Base-by-base conservation (phyloP, 2,888 invertebrate genomes). In the Caenorhabditis sp. region DNA sequence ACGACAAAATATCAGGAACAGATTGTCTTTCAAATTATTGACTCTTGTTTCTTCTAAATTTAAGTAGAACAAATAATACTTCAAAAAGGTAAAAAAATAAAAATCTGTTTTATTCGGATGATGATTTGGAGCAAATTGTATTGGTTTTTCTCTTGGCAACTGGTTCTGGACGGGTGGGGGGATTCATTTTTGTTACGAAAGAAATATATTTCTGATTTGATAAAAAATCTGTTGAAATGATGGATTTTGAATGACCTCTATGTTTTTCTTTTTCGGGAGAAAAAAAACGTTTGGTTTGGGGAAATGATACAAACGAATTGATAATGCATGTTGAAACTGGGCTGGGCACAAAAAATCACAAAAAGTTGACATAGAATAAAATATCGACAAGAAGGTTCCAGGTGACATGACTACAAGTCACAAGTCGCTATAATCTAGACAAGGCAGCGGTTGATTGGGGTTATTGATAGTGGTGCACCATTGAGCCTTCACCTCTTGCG, bases 401-500 rank as follows among this genome's bases (percentile, higher is more conserved):
- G 13, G n/a, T n/a, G n/a, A n/a, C n/a, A n/a, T 56, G 37, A 55
- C 44, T 37, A 24, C 47, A 72, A 64, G 64, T 64, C 72, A 72
- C 72, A 72, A 72, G 72, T 68, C 50, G 53, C 58, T 60, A 67
- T 76, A 67, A 67, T 58, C 60, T 51, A 51, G 32, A 67, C 65
- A 76, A 65, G 60, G 40, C 50, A n/a, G 9, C 20, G 58, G 51
- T 51, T 35, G 70, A 72, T 65, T 58, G 64, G 60, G 47, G n/a
- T 77, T 53, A 81, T 70, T 81, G 81, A 77, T 81, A 81, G 40
- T 76, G 76, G 15, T 77, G 74, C 58, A 76, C 74, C 70, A 81
- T 71, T 24, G 76, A 71, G 15, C 58, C 64, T 3, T 64, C 68
- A 8, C 62, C 69, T 6, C 78, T 78, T 47, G 74, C 77, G 24